Percentiles rank a stretch among this genome's conserved stretches.
phyloP scores from a whole-genome alignment of 2,797 vertebrate species.

The Fistularia commersonii region DNA sequence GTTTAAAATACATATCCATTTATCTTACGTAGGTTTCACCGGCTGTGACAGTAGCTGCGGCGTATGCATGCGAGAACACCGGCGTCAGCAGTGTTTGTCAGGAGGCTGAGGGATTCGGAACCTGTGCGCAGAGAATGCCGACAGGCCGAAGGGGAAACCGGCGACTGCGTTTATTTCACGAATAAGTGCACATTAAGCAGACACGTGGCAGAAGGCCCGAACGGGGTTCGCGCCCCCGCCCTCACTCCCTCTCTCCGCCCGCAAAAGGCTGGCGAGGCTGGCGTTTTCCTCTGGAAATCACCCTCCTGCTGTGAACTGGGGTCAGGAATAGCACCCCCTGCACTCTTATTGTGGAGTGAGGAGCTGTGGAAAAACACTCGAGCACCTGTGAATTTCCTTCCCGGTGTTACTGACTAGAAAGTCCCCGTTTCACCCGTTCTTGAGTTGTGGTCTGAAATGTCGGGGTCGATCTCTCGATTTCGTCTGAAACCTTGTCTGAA shows the following conservation, averaged over 20 bases:
- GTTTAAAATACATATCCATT: conserved; percentile 73
- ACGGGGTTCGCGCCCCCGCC: no score
- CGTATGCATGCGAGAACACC: conserved; percentile 36
- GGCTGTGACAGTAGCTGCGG: conserved; percentile 50
- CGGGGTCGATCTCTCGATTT: no score
- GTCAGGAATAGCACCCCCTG: conserved; percentile 75
- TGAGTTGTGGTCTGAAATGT: no score
- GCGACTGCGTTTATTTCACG: conserved; percentile 35
- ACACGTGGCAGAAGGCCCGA: no score
- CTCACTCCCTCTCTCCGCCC: conserved; percentile 43
- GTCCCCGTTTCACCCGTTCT: no score
- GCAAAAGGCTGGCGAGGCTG: conserved; percentile 34
- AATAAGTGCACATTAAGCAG: conserved; percentile 27
- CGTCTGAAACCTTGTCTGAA: no score
- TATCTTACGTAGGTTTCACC: conserved; percentile 65
- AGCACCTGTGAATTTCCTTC: no score
- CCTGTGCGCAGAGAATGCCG: conserved; percentile 29
- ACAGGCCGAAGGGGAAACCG: conserved; percentile 42
- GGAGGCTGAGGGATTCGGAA: conserved; percentile 40
- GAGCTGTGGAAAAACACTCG: conserved; percentile 39
- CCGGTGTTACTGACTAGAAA: no score
- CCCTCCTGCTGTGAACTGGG: conserved; percentile 72
- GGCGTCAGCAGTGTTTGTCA: conserved; percentile 64
- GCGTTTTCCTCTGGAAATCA: conserved; percentile 72
- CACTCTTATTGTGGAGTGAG: conserved; percentile 75